Evolutionary conservation across 2,113 vertebrate species (phyloP), one percentile per base, ranked within the genome.

Genomic region (Stomatorhinus ivindoensis): DNA sequence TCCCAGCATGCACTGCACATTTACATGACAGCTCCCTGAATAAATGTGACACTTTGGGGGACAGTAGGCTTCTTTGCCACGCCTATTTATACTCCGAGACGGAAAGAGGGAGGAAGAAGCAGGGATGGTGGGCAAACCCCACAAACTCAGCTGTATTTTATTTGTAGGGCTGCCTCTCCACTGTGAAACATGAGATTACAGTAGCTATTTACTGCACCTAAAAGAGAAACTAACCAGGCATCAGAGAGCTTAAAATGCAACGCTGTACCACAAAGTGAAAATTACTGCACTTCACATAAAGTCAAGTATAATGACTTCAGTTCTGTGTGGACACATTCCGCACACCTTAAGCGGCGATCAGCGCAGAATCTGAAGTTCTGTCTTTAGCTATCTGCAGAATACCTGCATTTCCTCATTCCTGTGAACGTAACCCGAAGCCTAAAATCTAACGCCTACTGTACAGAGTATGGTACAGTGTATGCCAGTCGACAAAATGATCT

Each of bases 41-140:
- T 80, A 85, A 85, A 85, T 47, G 82, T 85, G 82, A 85, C 82
- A 85, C 5, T 80, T 39, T 85, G 42, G 39, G 47, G 83, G 47
- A 86, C 24, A 86, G 46, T n/a, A 21, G 19, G 83, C 27, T 48
- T 47, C 82, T 84, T 84, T 0, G 39, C 83, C 44, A 86, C 83
- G n/a, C 44, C 83, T 86, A 47, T 47, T 47, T 47, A 27, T 86
- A 27, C 44, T 46, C 46, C 13, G n/a, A 50, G 83, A 50, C 1
- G 1, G 17, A 80, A 17, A 80, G 73, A 80, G 73, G 31, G 73
- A 19, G 73, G 35, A 42, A 80, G 73, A 80, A 17, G 73, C 35
- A 80, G 31, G 73, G 83, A 50, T 21, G 15, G 19, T 47, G 42
- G 44, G 83, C 83, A 47, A 86, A 31, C 42, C n/a, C 24, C 83